A percentile compares a stretch with the other conserved stretches of the same genome.
Evolutionary conservation across 2,113 vertebrate genomes (phyloP).

Genomic region (human): DNA sequence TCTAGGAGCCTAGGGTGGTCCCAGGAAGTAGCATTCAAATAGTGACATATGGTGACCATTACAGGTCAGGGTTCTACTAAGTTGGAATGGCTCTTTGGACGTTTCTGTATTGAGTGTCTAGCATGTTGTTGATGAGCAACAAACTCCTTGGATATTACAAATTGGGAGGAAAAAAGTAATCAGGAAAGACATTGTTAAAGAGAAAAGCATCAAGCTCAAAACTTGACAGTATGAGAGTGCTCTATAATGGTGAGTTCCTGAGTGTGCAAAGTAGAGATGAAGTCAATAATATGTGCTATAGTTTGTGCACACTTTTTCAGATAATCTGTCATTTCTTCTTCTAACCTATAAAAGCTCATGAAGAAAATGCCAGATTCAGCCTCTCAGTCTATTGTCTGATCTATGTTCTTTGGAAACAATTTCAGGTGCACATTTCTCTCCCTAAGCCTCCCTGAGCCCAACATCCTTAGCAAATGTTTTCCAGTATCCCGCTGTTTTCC

Average conservation of each 20-base stretch:
- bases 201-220: not conserved
- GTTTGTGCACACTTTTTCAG: not conserved
- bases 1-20: not conserved
- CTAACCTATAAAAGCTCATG: not conserved
- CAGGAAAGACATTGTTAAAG: not conserved
- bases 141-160: not conserved
- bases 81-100: not conserved
- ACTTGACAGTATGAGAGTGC: not conserved
- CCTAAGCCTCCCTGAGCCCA: not conserved
- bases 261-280: too few species aligned
- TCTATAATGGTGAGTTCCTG: not conserved
- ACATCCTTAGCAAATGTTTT: not conserved
- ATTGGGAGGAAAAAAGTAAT: not conserved
- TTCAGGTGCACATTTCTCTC: not conserved
- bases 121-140: not conserved
- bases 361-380: not conserved
- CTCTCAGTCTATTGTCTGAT: not conserved
- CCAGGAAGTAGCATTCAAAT: not conserved
- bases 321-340: not conserved
- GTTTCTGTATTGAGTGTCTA: not conserved
- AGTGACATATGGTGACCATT: not conserved
- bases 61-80: not conserved
- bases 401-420: not conserved
- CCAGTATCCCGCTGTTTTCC: not conserved
- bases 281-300: not conserved